phyloP scores from a whole-genome alignment of 2,888 invertebrate species.

The Caradrina clavipalpis region DNA sequence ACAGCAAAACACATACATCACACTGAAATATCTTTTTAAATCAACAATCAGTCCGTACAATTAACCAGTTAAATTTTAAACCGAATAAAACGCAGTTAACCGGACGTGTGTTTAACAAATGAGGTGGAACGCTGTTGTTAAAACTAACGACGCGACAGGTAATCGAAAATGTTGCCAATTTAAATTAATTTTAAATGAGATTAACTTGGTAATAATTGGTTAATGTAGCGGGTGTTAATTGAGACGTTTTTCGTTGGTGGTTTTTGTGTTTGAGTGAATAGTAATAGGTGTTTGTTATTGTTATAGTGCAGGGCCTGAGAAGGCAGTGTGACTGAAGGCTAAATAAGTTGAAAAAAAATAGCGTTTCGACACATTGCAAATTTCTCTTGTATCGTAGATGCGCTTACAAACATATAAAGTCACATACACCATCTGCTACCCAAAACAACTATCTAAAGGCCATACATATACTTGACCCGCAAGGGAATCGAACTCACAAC shows the following conservation, averaged over 20 bases:
- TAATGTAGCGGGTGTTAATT: conserved; percentile 19
- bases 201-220: conserved; percentile 39
- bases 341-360: too few relatives aligned
- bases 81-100: conserved; percentile 28
- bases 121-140: conserved; percentile 44
- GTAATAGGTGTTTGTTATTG: neutral
- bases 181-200: conserved; percentile 43
- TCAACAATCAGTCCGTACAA: conserved; percentile 47
- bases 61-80: conserved; percentile 53
- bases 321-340: too few relatives aligned
- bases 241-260: neutral
- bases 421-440: too few relatives aligned
- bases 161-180: conserved; percentile 38
- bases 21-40: conserved; percentile 34
- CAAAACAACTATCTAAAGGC: too few relatives aligned
- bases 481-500: too few relatives aligned
- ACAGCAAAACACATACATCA: conserved; percentile 34
- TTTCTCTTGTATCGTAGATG: too few relatives aligned
- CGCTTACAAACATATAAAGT: too few relatives aligned
- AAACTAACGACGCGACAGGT: conserved; percentile 40
- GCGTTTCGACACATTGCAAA: too few relatives aligned
- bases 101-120: conserved; percentile 46
- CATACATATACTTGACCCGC: too few relatives aligned
- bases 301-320: too few relatives aligned
- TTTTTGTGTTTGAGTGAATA: conserved; percentile 3